Evolutionary conservation across 1,140 invertebrate species (phyloP), one percentile per base, ranked within the genome.

Genomic region (Caenorhabditis briggsae): DNA sequence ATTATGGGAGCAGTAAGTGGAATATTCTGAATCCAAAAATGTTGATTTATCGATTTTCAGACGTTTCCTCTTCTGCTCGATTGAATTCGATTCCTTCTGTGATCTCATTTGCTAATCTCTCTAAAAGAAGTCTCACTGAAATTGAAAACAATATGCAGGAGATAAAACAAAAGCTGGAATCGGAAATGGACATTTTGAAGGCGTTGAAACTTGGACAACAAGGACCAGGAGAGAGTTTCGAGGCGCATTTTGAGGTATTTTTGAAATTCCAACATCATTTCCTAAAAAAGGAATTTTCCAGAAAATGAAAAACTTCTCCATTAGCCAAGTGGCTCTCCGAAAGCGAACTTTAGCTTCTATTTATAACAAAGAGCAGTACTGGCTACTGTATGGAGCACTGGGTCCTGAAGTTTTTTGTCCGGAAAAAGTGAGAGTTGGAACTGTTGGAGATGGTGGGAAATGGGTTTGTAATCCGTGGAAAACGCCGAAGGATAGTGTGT

Each of bases 401-500:
- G 70, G 18, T 2, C 58, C 58, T 41, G 53, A 83, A 20, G 84
- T 85, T 18, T 85, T 70, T 46, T 85, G 84, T 20, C 84, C 65
- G 9, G 64, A 74, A n/a, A 53, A 70, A 65, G 48, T 74, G 8
- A 46, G 84, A 8, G 64, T 85, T 20, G 84, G 84, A 16, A 85
- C 43, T 20, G 84, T 85, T 20, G 55, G 48, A 2, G 84, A 85
- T 20, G 84, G 84, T 25, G 84, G 84, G 14, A 85, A 85, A 85
- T 85, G 84, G 84, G 84, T 85, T 12, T 85, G 84, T 20, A 85
- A 85, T 58, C 84, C 84, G 18, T 50, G 50, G 61, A 65, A 50
- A 11, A 20, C 25, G 25, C 84, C 84, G 12, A 70, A 56, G n/a
- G 50, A 85, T 50, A 20, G 46, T 25, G 70, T 78, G 70, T 78